A percentile compares a stretch with the other conserved stretches of the same genome.
These are phyloP conservation scores for Megaleporinus macrocephalus DNA, from an alignment of 2,113 vertebrate genomes.

Conservation along the genomic window DNA sequence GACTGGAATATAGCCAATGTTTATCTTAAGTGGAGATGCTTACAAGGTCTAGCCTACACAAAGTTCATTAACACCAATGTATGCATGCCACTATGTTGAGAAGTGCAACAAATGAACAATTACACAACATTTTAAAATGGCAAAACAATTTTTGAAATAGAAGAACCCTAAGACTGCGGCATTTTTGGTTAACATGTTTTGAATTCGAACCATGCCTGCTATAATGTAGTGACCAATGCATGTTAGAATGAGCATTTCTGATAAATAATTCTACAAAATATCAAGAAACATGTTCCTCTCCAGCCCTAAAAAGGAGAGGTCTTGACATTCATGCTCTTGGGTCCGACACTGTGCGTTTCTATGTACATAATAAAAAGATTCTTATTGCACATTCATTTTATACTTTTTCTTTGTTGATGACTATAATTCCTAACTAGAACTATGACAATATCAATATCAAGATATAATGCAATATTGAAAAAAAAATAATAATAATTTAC, in stretches of 20 bases:
- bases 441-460: constrained; percentile 20
- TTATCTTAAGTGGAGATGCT: not conserved
- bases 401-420: constrained; percentile 34
- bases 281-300: not conserved
- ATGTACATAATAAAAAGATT: not conserved
- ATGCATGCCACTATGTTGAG: not conserved
- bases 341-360: not conserved
- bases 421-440: not conserved
- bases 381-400: constrained; percentile 56
- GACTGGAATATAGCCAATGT: not conserved
- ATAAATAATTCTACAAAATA: not conserved
- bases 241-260: not conserved
- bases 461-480: constrained; percentile 8
- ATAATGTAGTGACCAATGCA: not conserved
- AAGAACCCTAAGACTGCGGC: not conserved
- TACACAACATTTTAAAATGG: constrained; percentile 10
- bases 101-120: not conserved
- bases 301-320: not conserved
- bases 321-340: not conserved
- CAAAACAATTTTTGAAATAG: not conserved
- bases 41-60: not conserved
- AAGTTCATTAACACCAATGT: not conserved
- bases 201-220: constrained; percentile 25
- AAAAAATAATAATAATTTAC: not conserved
- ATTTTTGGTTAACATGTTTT: not conserved